These are phyloP conservation scores for Cepaea nemoralis DNA, from an alignment of 1,140 invertebrate genomes.

Conservation along the genomic window DNA sequence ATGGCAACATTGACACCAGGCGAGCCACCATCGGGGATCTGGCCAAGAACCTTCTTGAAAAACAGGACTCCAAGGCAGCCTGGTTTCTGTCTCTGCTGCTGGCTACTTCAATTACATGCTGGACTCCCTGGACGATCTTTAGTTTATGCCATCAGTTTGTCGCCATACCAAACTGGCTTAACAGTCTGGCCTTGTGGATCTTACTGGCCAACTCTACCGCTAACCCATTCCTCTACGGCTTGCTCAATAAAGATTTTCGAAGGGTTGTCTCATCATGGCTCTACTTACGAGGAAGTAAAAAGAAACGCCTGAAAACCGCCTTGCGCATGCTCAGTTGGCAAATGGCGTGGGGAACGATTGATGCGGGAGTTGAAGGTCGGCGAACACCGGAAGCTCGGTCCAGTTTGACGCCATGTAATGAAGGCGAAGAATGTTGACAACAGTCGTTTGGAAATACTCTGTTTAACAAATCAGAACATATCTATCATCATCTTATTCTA, in stretches of 20 bases:
- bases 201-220: constrained; percentile 54
- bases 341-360: constrained; percentile 41
- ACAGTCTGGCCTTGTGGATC: constrained; percentile 53
- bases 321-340: constrained; percentile 48
- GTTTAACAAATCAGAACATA: too few species aligned
- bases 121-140: constrained; percentile 58
- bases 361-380: constrained; percentile 2
- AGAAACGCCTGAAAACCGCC: constrained; percentile 51
- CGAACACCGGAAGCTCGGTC: constrained; percentile 27
- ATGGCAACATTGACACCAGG: constrained; percentile 18
- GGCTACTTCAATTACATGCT: constrained; percentile 56
- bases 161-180: constrained; percentile 16
- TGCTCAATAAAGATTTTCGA: constrained; percentile 60
- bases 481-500: too few species aligned
- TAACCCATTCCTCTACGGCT: constrained; percentile 64
- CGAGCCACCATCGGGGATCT: constrained; percentile 54
- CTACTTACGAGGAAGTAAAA: constrained; percentile 49
- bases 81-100: constrained; percentile 54
- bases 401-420: constrained; percentile 34
- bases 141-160: constrained; percentile 43
- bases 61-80: constrained; percentile 63
- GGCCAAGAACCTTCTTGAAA: constrained; percentile 57
- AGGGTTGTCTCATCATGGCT: constrained; percentile 54
- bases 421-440: constrained; percentile 34
- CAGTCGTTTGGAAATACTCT: too few species aligned